phyloP scores from a whole-genome alignment of 2,113 vertebrate species.

The Xiphophorus couchianus region DNA sequence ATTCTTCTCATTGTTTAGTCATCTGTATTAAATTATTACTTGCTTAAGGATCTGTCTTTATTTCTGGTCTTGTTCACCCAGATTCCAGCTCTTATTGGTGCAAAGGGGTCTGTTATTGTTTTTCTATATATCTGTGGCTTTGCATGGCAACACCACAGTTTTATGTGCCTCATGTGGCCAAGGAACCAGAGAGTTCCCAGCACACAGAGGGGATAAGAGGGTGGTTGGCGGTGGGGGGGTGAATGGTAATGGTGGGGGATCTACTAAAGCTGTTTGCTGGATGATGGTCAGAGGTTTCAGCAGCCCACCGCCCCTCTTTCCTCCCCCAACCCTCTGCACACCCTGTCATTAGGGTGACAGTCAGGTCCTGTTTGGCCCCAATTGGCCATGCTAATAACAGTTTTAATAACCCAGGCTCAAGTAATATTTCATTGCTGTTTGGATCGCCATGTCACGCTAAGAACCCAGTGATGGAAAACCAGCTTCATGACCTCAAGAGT shows the following conservation, averaged over 20 bases:
- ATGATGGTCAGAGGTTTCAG: conserved; percentile 63
- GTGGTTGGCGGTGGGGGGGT: conserved; percentile 36
- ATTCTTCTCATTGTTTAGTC: neutral
- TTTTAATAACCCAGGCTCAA: conserved; percentile 76
- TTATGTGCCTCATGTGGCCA: conserved; percentile 46
- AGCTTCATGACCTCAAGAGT: conserved; percentile 59
- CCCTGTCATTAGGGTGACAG: conserved; percentile 81
- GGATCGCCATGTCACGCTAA: conserved; percentile 64
- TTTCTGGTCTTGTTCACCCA: neutral
- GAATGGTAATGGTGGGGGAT: conserved; percentile 48
- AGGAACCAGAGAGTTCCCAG: conserved; percentile 43
- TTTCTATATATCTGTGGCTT: conserved; percentile 37
- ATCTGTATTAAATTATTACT: neutral
- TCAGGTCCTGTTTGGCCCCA: conserved; percentile 77
- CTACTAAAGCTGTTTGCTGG: conserved; percentile 41
- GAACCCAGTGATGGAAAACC: conserved; percentile 73
- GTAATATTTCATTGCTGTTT: conserved; percentile 79
- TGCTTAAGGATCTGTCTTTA: neutral
- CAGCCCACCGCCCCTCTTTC: conserved; percentile 37
- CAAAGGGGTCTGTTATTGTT: conserved; percentile 26
- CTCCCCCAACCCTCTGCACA: conserved; percentile 53
- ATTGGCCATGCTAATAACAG: conserved; percentile 78
- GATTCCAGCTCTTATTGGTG: neutral
- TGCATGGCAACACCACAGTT: conserved; percentile 34
- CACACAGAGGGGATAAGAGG: conserved; percentile 16